Base-by-base conservation (phyloP, 2,888 invertebrate genomes). In the Cordilura impudica region DNA sequence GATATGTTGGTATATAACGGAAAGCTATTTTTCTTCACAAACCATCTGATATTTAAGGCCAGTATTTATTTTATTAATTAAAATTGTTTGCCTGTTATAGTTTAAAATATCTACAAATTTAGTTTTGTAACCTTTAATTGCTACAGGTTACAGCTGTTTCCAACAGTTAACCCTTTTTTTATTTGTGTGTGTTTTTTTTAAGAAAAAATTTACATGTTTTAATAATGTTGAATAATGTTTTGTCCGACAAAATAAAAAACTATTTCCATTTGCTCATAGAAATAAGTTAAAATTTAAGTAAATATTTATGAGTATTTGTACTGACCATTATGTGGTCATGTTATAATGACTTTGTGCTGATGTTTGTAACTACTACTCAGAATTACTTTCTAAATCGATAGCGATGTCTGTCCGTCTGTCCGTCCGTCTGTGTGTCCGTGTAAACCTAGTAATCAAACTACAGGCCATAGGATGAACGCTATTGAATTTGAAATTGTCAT, bases 61-160 rank as follows among this genome's bases (percentile, higher is more conserved):
- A n/a, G n/a, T 35, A n/a, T 35, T 49, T n/a, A 31, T 18, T 35
- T 49, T n/a, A 31, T 18, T 26, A 19, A 29, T 14, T 0, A 56
- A 35, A 31, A 8, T 31, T 12, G n/a, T 39, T n/a, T 35, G 5
- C 35, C 65, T 73, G 69, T 65, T 69, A 67, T 49, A 60, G n/a
- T 65, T 73, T 49, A 39, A 60, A 60, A 26, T 63, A 63, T 51
- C 19, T 65, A 67, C 43, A 56, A 72, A 65, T 58, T 35, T 65
- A 65, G 58, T 65, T 65, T 19, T 73, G 73, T 78, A 78, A 78
- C 39, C 58, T 63, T 65, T 60, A 69, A 47, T 35, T 74, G 73
- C 65, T 47, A 70, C 58, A 66, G 58, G 69, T 73, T 78, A 78
- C 78, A 78, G 73, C 63, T 78, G 78, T 73, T 78, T 61, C 39